Evolutionary conservation across 2,113 vertebrate species (phyloP).

Genomic region (Podarcis cretensis): DNA sequence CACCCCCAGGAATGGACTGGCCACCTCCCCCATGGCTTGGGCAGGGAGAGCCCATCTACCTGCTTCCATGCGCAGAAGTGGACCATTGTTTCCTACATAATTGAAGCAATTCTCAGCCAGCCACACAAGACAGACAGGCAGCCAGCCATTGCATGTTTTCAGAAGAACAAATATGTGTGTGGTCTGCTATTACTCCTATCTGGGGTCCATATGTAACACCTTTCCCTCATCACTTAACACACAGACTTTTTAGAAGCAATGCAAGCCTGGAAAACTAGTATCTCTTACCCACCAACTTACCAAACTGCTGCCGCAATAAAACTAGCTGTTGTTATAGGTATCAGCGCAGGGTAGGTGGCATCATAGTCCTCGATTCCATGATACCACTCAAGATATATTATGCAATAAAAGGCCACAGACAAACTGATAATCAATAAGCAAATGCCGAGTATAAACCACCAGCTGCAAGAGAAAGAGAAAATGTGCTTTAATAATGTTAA

Average conservation of each 20-base stretch:
- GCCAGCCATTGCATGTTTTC: neutral
- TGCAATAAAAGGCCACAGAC: conserved; percentile 87
- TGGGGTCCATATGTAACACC: neutral
- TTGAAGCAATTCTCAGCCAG: too few species aligned
- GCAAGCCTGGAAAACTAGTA: neutral
- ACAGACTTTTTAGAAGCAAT: neutral
- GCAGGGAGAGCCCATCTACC: too few species aligned
- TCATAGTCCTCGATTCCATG: conserved; percentile 89
- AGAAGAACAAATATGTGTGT: neutral
- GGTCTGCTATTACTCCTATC: neutral
- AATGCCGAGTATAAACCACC: conserved; percentile 88
- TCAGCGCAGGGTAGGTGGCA: conserved; percentile 85
- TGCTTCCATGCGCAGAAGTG: too few species aligned
- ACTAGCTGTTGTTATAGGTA: conserved; percentile 87
- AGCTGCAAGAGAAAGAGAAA: conserved; percentile 67
- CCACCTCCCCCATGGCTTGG: too few species aligned
- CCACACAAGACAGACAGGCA: too few species aligned
- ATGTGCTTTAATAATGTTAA: neutral
- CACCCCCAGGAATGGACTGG: too few species aligned
- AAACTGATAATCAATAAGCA: conserved; percentile 82
- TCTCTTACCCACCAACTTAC: conserved; percentile 70
- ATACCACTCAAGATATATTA: conserved; percentile 94
- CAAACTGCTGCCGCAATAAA: conserved; percentile 93
- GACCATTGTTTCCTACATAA: too few species aligned
- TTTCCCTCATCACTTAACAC: neutral